Conservation (phyloP, 2,797 vertebrate species). For the Uromys caudimaculatus region DNA sequence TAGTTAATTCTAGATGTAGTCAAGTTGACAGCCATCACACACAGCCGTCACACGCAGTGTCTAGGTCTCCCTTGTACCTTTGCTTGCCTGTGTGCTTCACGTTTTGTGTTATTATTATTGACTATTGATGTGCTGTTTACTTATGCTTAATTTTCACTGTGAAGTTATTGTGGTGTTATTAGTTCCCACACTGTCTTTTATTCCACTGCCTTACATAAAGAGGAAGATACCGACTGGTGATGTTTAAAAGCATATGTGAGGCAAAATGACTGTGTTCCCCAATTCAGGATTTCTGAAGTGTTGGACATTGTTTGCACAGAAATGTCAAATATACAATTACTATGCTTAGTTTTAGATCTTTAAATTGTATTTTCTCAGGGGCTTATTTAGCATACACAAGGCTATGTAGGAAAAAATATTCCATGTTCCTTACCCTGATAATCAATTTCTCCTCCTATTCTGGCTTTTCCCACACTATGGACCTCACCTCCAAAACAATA, state of each 20-base stretch:
- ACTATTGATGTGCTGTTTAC: background rate
- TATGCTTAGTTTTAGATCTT: background rate
- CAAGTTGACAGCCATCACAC: background rate
- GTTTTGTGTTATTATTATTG: background rate
- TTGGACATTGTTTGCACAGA: constrained; percentile 21
- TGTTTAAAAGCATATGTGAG: background rate
- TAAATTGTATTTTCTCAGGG: background rate
- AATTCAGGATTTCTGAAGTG: background rate
- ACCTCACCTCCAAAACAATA: constrained; percentile 11
- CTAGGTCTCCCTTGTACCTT: background rate
- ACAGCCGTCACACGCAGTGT: background rate
- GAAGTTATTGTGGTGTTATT: background rate
- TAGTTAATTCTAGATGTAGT: background rate
- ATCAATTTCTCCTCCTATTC: background rate
- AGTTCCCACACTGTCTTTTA: background rate
- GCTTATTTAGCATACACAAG: background rate
- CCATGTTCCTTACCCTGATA: background rate
- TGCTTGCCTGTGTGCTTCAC: background rate
- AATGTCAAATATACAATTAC: constrained; percentile 19
- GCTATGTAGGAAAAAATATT: background rate
- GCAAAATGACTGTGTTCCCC: background rate
- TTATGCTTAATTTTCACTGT: constrained; percentile 5
- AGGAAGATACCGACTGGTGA: constrained; percentile 18
- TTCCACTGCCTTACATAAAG: background rate
- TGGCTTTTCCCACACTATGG: background rate